phyloP scores from a whole-genome alignment of 2,113 vertebrate species.

The Oenanthe oenanthe region DNA sequence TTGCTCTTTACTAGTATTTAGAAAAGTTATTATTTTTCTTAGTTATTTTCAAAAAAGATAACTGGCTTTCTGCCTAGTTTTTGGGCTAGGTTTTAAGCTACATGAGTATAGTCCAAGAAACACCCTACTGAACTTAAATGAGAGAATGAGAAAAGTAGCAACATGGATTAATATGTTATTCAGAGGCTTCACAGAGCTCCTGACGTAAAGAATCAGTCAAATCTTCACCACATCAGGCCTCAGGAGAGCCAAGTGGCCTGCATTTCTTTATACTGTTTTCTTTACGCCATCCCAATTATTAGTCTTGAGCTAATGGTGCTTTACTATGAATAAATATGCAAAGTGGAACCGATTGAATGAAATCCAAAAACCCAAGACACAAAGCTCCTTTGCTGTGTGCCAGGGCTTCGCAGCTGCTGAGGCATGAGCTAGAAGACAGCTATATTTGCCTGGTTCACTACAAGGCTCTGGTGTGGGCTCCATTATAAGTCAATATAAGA shows the following conservation, averaged over 20 bases:
- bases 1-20: background rate
- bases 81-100: background rate
- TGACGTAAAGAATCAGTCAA: background rate
- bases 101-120: background rate
- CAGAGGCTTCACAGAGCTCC: background rate
- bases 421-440: background rate
- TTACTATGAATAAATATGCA: slow-evolving; percentile 28
- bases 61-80: background rate
- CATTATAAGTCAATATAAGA: slow-evolving; percentile 3
- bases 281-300: background rate
- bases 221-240: background rate
- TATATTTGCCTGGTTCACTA: background rate
- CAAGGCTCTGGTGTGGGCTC: background rate
- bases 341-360: background rate
- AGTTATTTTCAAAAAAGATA: background rate
- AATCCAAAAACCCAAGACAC: background rate
- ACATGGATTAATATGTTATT: background rate
- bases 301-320: background rate
- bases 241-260: background rate
- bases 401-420: slow-evolving; percentile 2
- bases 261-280: background rate
- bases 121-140: background rate
- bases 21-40: background rate
- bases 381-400: slow-evolving; percentile 27
- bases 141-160: background rate